phyloP scores from a whole-genome alignment of 2,888 invertebrate species.

The Tachina fera region DNA sequence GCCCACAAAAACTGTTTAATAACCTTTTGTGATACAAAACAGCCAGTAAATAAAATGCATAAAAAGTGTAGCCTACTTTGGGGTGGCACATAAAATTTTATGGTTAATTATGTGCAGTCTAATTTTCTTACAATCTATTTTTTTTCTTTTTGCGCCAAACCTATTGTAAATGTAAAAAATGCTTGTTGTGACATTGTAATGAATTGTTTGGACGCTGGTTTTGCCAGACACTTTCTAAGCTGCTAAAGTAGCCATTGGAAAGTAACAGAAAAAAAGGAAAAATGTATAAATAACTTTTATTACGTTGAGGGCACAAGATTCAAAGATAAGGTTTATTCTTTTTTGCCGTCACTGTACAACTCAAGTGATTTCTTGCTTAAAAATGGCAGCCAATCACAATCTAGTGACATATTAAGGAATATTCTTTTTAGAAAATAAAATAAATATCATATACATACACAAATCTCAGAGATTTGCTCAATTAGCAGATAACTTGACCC shows the following conservation, averaged over 20 bases:
- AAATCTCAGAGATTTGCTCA: slow-evolving; percentile 1
- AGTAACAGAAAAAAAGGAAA: neutral
- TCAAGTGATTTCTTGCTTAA: slow-evolving; percentile 16
- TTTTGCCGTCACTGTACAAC: slow-evolving; percentile 3
- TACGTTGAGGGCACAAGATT: neutral
- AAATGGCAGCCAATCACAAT: slow-evolving; percentile 30
- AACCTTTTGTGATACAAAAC: slow-evolving; percentile 4
- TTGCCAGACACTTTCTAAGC: slow-evolving; percentile 42
- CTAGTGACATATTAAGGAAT: slow-evolving; percentile 28
- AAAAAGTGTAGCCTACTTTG: slow-evolving; percentile 55
- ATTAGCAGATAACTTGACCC: neutral
- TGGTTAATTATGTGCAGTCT: slow-evolving; percentile 58
- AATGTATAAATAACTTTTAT: neutral
- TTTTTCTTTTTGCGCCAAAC: neutral
- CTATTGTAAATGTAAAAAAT: slow-evolving; percentile 16
- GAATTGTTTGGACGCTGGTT: slow-evolving; percentile 37
- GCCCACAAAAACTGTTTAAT: slow-evolving; percentile 31
- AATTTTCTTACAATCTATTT: slow-evolving; percentile 49
- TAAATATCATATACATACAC: neutral
- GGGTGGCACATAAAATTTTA: slow-evolving; percentile 53
- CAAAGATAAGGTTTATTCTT: slow-evolving; percentile 13
- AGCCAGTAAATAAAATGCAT: neutral
- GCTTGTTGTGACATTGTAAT: slow-evolving; percentile 54
- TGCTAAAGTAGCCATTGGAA: slow-evolving; percentile 25
- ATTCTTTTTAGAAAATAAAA: slow-evolving; percentile 39